Base-by-base conservation (phyloP, 2,113 vertebrate genomes). In the Sarotherodon lohbergeri region DNA sequence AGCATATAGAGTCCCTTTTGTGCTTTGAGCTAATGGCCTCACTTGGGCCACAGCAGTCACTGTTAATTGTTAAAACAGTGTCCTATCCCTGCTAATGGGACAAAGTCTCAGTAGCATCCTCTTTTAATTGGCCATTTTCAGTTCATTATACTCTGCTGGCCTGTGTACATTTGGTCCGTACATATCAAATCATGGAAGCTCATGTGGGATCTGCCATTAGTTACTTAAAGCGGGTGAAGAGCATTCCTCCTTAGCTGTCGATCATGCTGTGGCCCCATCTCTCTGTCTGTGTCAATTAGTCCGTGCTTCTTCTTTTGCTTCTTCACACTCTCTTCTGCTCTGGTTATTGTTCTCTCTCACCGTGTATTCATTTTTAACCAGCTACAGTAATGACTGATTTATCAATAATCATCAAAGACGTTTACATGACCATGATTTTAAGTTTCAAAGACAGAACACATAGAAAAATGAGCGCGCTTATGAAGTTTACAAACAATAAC, bases 71-170 rank as follows among this genome's bases (percentile, higher is more conserved):
- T 63, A 73, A 85, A 88, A 61, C 87, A 82, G 59, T 8, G 8
- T 83, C 55, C 61, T 48, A 12, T 83, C 85, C 34, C 52, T 76
- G 63, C 73, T 88, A 88, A 85, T 81, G 79, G 86, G 52, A 85
- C 5, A 3, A 41, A 22, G 52, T 81, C 82, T 88, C 89, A 85
- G 56, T 68, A 27, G 84, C 22, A 13, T 73, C 24, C 83, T 86
- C 3, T 43, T 84, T 82, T 87, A 91, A 91, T 88, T 86, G 76
- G 80, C 73, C 84, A 24, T 27, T 88, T 85, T 85, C 22, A 86
- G 81, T 90, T 81, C 79, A 61, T 66, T 73, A 46, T 27, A 13
- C 66, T 81, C 22, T n/a, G 5, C 84, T 9, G 17, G 6, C n/a
- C 27, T 73, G 63, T 83, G 56, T 55, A 11, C 22, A 55, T 36